phyloP scores from a whole-genome alignment of 2,888 invertebrate species.

The Suillia variegata region DNA sequence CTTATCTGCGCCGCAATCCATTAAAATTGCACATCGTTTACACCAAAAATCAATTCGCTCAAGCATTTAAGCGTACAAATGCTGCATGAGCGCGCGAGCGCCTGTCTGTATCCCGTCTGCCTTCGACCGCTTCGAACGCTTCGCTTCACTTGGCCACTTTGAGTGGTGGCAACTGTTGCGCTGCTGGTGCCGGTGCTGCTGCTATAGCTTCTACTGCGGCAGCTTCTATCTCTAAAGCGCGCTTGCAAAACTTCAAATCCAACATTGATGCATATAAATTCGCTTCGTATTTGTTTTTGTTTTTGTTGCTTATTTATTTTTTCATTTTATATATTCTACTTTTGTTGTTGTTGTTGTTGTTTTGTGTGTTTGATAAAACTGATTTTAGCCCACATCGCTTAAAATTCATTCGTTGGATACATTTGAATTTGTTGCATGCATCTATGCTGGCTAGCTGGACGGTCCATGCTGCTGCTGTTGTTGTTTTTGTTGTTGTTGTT shows the following conservation, averaged over 20 bases:
- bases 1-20: slow-evolving; percentile 61
- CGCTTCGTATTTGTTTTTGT: slow-evolving; percentile 10
- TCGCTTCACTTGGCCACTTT: slow-evolving; percentile 17
- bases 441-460: slow-evolving; percentile 9
- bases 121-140: slow-evolving; percentile 15
- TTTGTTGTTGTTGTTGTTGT: slow-evolving; percentile 17
- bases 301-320: slow-evolving; percentile 17
- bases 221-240: slow-evolving; percentile 26
- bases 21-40: slow-evolving; percentile 62
- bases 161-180: slow-evolving; percentile 11
- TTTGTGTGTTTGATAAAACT: slow-evolving; percentile 20
- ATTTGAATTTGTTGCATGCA: slow-evolving; percentile 25
- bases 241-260: slow-evolving; percentile 50
- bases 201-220: slow-evolving; percentile 21
- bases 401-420: not conserved
- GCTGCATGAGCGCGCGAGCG: slow-evolving; percentile 28
- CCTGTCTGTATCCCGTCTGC: slow-evolving; percentile 18
- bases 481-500: slow-evolving; percentile 17
- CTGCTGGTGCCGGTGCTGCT: slow-evolving; percentile 4
- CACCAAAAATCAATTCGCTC: slow-evolving; percentile 61
- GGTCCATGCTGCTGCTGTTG: not conserved
- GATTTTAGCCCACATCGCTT: not conserved
- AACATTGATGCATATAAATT: slow-evolving; percentile 59
- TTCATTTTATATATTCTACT: slow-evolving; percentile 35
- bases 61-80: slow-evolving; percentile 60